Percentiles rank a stretch among this genome's conserved stretches.
phyloP scores from a whole-genome alignment of 2,113 vertebrate species.

The Microcebus jonahi region DNA sequence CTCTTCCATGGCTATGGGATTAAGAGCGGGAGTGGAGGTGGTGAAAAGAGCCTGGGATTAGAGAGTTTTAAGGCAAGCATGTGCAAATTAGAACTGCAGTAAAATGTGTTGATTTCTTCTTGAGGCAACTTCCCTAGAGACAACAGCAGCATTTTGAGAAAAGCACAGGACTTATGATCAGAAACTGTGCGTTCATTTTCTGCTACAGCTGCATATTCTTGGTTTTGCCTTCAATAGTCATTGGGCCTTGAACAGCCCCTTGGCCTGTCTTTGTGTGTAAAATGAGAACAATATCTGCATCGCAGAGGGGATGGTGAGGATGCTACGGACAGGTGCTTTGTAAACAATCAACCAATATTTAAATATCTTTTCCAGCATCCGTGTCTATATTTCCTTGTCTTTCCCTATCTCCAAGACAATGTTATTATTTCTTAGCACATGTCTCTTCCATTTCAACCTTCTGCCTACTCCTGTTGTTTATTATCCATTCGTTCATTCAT shows the following conservation, averaged over 20 bases:
- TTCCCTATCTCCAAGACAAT: background rate
- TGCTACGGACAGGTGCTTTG: background rate
- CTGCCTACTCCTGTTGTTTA: background rate
- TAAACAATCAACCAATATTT: background rate
- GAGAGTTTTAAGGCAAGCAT: background rate
- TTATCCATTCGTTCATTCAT: background rate
- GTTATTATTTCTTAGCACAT: background rate
- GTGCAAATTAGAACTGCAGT: background rate
- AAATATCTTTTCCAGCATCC: background rate
- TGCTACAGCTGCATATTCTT: background rate
- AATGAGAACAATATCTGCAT: background rate
- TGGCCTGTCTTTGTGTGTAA: background rate
- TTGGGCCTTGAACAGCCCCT: background rate
- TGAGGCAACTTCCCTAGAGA: background rate
- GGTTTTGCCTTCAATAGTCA: background rate
- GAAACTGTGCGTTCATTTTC: background rate
- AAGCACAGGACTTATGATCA: background rate
- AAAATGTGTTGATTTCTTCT: background rate
- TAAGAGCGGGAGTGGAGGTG: background rate
- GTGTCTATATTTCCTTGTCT: background rate
- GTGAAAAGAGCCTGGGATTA: background rate
- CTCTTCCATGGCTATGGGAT: background rate
- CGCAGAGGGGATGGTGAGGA: background rate
- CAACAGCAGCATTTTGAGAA: background rate
- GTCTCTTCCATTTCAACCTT: background rate